Evolutionary conservation across 2,888 invertebrate genomes (phyloP).

Genomic region (Andrena flavipes): DNA sequence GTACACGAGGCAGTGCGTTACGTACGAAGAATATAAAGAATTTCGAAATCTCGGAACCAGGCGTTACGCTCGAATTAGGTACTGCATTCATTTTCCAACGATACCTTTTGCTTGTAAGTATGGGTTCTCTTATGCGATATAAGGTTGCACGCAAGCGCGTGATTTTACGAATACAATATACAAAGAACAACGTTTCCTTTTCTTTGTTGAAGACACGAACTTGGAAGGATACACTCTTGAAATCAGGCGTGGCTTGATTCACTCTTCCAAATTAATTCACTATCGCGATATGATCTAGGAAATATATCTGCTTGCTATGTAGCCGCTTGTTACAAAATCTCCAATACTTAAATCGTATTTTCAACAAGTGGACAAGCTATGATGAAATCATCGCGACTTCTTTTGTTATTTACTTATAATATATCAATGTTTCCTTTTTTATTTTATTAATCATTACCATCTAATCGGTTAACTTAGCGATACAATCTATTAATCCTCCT

Average conservation of each 20-base stretch:
- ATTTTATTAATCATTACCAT: slow-evolving; percentile 27
- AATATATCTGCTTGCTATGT: slow-evolving; percentile 7
- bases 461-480: slow-evolving; percentile 32
- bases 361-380: slow-evolving; percentile 19
- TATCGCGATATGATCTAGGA: slow-evolving; percentile 8
- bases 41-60: slow-evolving; percentile 22
- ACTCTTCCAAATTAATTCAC: not conserved
- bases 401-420: slow-evolving; percentile 31
- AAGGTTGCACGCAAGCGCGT: slow-evolving; percentile 17
- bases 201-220: slow-evolving; percentile 12
- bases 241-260: not conserved
- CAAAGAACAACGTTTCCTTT: slow-evolving; percentile 29
- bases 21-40: slow-evolving; percentile 31
- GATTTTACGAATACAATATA: slow-evolving; percentile 36
- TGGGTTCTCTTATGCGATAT: slow-evolving; percentile 4
- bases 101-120: slow-evolving; percentile 5
- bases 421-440: slow-evolving; percentile 16
- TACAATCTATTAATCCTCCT: slow-evolving; percentile 13
- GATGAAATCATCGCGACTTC: slow-evolving; percentile 31
- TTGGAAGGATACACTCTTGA: slow-evolving; percentile 3
- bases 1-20: slow-evolving; percentile 53
- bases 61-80: not conserved
- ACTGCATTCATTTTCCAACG: not conserved
- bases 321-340: slow-evolving; percentile 27
- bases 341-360: slow-evolving; percentile 29